Percentiles rank a stretch among this genome's conserved stretches.
These are phyloP conservation scores for Riparia riparia DNA, from an alignment of 2,113 vertebrate genomes.

Conservation along the genomic window DNA sequence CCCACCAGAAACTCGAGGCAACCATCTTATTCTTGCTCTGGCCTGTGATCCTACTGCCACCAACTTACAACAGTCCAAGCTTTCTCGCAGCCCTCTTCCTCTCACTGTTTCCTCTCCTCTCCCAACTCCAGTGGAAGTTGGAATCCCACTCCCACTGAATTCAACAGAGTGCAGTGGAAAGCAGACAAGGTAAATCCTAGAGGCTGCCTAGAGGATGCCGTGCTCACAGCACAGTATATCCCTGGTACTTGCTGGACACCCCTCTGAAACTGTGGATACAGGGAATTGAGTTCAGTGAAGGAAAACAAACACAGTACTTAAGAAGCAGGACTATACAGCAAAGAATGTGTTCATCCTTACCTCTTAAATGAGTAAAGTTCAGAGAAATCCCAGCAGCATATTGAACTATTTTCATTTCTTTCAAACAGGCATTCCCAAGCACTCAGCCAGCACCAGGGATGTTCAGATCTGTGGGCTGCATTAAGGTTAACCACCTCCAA, in stretches of 20 bases:
- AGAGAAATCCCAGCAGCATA: not conserved
- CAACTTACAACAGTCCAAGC: not conserved
- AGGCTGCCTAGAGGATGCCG: not conserved
- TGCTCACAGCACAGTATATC: not conserved
- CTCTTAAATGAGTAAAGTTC: too few relatives aligned
- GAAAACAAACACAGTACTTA: not conserved
- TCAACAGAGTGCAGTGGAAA: not conserved
- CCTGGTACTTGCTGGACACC: not conserved
- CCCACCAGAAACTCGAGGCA: not conserved
- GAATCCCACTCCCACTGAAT: not conserved
- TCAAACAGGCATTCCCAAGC: not conserved
- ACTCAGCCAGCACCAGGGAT: fast-evolving
- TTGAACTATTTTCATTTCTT: not conserved
- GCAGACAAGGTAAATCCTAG: not conserved
- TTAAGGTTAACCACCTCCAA: not conserved
- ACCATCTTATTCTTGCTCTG: not conserved
- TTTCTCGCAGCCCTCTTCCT: not conserved
- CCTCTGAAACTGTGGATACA: not conserved
- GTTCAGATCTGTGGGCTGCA: fast-evolving
- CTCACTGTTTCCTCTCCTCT: not conserved
- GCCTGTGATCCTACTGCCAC: not conserved
- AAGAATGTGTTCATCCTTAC: not conserved
- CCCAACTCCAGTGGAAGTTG: not conserved
- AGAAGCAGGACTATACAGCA: not conserved
- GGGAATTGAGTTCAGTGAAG: not conserved